Percentiles rank a stretch among this genome's conserved stretches.
phyloP scores from a whole-genome alignment of 1,140 invertebrate genomes.

The Adoxophyes honmai region DNA sequence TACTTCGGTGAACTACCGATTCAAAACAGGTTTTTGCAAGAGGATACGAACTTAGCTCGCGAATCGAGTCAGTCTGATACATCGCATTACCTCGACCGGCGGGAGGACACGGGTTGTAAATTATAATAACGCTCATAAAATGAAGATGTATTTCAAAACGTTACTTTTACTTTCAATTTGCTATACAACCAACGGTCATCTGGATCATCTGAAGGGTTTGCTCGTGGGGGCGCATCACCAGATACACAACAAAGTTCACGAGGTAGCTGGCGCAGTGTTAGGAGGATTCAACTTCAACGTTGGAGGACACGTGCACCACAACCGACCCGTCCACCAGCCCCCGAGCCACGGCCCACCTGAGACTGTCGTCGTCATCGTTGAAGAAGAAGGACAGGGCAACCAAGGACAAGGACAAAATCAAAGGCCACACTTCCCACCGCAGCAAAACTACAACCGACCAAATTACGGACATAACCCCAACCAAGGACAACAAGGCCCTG shows the following conservation, averaged over 20 bases:
- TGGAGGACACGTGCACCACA: conserved; percentile 9
- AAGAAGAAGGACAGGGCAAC: conserved; percentile 15
- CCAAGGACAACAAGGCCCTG: conserved; percentile 14
- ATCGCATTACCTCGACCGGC: background rate
- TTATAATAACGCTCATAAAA: background rate
- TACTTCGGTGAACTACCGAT: conserved; percentile 17
- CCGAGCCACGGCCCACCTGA: conserved; percentile 13
- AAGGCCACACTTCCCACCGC: background rate
- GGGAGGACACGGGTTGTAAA: background rate
- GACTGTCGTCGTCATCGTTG: conserved; percentile 22
- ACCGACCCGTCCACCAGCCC: background rate
- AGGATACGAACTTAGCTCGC: conserved; percentile 15
- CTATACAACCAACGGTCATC: conserved; percentile 19
- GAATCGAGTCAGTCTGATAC: conserved; percentile 21
- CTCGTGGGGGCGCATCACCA: conserved; percentile 21
- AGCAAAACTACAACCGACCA: conserved; percentile 14
- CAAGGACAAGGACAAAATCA: background rate
- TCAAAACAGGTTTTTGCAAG: conserved; percentile 22
- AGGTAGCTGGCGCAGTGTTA: conserved; percentile 16
- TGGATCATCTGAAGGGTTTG: conserved; percentile 19
- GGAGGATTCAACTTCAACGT: conserved; percentile 21
- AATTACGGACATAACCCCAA: conserved; percentile 14
- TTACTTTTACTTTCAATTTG: conserved; percentile 20
- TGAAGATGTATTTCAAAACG: conserved; percentile 4
- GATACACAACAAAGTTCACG: conserved; percentile 22